Percentiles rank a stretch among this genome's conserved stretches.
Evolutionary conservation across 2,888 invertebrate species (phyloP).

Genomic region (Pterostichus niger): DNA sequence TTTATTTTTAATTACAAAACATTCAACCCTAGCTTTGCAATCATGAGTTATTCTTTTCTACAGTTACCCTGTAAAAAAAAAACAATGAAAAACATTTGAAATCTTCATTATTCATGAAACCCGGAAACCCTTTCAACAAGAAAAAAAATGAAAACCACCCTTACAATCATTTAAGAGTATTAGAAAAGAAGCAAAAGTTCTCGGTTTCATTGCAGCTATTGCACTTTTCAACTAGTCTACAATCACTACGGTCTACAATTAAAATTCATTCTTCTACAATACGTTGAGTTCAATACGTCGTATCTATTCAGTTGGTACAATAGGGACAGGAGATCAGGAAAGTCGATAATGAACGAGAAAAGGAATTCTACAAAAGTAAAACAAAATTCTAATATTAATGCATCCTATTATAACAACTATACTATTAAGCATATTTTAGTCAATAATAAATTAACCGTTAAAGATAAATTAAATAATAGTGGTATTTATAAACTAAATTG

Average conservation of each 20-base stretch:
- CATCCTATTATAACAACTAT: too few species aligned
- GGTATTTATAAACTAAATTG: too few species aligned
- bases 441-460: too few species aligned
- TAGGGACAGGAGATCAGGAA: not conserved
- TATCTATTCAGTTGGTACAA: not conserved
- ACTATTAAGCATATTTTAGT: too few species aligned
- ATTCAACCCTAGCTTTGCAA: not conserved
- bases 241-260: conserved; percentile 11
- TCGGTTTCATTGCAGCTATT: conserved; percentile 35
- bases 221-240: conserved; percentile 14
- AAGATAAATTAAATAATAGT: too few species aligned
- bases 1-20: conserved; percentile 21
- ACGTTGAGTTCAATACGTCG: not conserved
- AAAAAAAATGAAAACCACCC: conserved; percentile 23
- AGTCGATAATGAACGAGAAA: not conserved
- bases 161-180: conserved; percentile 39
- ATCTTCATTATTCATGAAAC: conserved; percentile 24
- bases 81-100: not conserved
- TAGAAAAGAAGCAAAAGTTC: conserved; percentile 42
- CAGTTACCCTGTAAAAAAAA: conserved; percentile 4
- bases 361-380: too few species aligned
- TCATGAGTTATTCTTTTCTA: not conserved
- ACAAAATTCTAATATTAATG: too few species aligned
- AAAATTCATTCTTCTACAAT: conserved; percentile 46
- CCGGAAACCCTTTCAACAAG: not conserved